Evolutionary conservation across 2,888 invertebrate species (phyloP).

Genomic region (Cryptocheilus praepositus): DNA sequence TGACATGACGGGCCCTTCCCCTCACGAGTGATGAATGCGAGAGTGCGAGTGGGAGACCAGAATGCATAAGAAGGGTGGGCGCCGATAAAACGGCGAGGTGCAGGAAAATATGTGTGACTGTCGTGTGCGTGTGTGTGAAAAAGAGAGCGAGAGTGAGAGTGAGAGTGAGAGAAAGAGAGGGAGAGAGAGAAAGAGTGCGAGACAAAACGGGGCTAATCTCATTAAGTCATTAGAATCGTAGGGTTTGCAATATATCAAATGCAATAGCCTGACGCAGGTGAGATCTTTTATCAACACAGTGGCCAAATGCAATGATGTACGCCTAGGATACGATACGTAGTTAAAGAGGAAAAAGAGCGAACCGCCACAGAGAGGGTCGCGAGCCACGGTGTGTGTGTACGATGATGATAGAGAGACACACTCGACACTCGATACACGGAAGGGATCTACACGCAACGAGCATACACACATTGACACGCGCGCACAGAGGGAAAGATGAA

Average conservation of each 20-base stretch:
- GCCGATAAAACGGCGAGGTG: constrained; percentile 20
- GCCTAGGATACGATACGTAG: too few species aligned
- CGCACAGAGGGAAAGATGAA: too few species aligned
- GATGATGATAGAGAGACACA: neutral
- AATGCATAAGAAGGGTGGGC: constrained; percentile 3
- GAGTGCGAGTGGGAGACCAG: constrained; percentile 41
- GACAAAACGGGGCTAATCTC: constrained; percentile 49
- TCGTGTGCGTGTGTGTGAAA: constrained; percentile 27
- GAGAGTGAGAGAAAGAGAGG: constrained; percentile 35
- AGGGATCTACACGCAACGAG: neutral
- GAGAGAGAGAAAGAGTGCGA: constrained; percentile 21
- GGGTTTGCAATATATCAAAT: constrained; percentile 69
- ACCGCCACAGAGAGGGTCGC: neutral
- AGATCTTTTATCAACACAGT: constrained; percentile 48
- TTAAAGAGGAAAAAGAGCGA: too few species aligned
- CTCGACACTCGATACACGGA: neutral
- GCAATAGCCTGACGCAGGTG: constrained; percentile 64
- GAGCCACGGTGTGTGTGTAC: constrained; percentile 9
- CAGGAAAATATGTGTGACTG: too few species aligned
- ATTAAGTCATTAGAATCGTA: constrained; percentile 69
- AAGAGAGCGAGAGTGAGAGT: too few species aligned
- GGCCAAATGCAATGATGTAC: constrained; percentile 49
- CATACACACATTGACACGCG: too few species aligned
- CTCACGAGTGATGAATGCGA: constrained; percentile 34
- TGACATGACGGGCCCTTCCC: constrained; percentile 33